Percentiles rank a stretch among this genome's conserved stretches.
These are phyloP conservation scores for Limonius californicus DNA, from an alignment of 1,140 invertebrate species.

Conservation along the genomic window DNA sequence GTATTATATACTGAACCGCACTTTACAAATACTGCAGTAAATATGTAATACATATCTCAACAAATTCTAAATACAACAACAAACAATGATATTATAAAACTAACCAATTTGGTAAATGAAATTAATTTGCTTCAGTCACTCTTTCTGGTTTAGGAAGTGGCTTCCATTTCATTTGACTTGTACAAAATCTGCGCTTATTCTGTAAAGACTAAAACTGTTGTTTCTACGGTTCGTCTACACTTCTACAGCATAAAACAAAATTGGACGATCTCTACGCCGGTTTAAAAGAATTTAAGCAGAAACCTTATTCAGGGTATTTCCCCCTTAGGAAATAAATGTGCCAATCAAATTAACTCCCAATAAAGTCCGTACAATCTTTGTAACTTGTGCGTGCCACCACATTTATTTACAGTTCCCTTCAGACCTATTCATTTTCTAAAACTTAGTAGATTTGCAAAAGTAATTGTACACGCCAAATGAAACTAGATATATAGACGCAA, in stretches of 20 bases:
- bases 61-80: too few species aligned
- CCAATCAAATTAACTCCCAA: conserved; percentile 21
- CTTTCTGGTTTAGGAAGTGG: too few species aligned
- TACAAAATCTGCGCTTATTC: neutral
- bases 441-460: neutral
- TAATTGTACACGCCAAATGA: neutral
- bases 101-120: too few species aligned
- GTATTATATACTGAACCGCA: too few species aligned
- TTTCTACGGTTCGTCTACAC: neutral
- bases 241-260: conserved; percentile 14
- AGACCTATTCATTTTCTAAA: neutral
- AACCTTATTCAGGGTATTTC: conserved; percentile 4
- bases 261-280: neutral
- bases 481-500: neutral
- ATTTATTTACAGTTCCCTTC: conserved; percentile 10
- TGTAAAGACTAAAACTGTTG: conserved; percentile 8
- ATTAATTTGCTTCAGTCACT: too few species aligned
- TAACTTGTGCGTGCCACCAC: neutral
- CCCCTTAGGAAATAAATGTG: conserved; percentile 2
- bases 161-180: too few species aligned
- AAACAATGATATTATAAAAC: too few species aligned
- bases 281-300: neutral
- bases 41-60: too few species aligned
- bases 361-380: conserved; percentile 9
- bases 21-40: too few species aligned